Base-by-base conservation (phyloP, 2,888 invertebrate species). In the Sarcophaga carnaria region DNA sequence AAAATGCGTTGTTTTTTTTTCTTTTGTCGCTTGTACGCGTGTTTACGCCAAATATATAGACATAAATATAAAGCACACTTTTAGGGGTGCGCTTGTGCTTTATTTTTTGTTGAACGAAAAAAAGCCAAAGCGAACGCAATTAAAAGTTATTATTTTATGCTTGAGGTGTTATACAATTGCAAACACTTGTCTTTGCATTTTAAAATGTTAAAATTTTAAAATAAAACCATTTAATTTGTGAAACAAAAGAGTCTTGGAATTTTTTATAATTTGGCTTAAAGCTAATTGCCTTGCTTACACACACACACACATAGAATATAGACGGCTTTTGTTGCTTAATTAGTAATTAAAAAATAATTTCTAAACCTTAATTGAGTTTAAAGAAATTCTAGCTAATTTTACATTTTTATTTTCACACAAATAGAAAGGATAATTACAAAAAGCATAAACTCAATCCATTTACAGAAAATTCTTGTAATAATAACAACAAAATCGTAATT, bases 101-200 rank as follows among this genome's bases (percentile, higher is more conserved):
- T 66, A 62, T 79, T 77, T 67, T 77, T 85, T 54, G 45, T 69
- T 10, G 37, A 37, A 37, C 10, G 1, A 37, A 10, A 37, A 67
- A 86, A 80, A 72, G 80, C 17, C 49, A 71, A 67, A 86, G 74
- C 72, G 83, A 76, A 84, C 25, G 86, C 83, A 87, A 87, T 87
- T 87, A 87, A 87, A 87, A 87, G 83, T 87, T 87, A 87, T 87
- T 87, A 81, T 79, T 87, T 84, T 79, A 87, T 87, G 81, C 86
- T 87, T 84, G 81, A 87, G 86, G 83, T 87, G 62, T 80, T 66
- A 27, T 25, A 75, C 77, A 80, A 80, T 64, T 54, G 27, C 70
- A 66, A 77, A 60, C 66, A 37, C 71, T 84, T 84, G 77, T 54
- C 74, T 76, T 82, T 70, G 47, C 60, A 63, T 79, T 22, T 74